A percentile compares a stretch with the other conserved stretches of the same genome.
These are phyloP conservation scores for Speoplatyrhinus poulsoni DNA, from an alignment of 2,113 vertebrate genomes.

Conservation along the genomic window DNA sequence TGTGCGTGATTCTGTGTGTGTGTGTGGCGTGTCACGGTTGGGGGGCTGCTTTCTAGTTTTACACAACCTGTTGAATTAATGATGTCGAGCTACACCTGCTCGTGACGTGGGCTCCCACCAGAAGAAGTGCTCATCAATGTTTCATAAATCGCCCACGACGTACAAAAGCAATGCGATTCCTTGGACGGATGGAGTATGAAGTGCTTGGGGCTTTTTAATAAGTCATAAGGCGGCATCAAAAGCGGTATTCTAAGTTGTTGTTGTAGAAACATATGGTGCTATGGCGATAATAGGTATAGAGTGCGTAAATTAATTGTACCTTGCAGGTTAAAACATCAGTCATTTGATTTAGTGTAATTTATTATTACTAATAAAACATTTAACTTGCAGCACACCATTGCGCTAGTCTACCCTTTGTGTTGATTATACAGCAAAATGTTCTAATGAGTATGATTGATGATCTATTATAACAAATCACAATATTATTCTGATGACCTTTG, in stretches of 20 bases:
- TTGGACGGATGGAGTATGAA: conserved; percentile 52
- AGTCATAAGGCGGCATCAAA: conserved; percentile 51
- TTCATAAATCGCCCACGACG: conserved; percentile 57
- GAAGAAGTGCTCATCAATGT: conserved; percentile 63
- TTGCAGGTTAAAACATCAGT: no score
- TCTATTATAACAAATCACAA: no score
- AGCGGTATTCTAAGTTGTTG: background rate
- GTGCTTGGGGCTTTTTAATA: conserved; percentile 57
- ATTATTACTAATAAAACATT: no score
- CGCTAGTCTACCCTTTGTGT: no score
- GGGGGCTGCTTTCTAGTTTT: conserved; percentile 60
- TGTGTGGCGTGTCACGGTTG: conserved; percentile 33
- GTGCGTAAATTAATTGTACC: no score
- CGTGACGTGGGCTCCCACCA: conserved; percentile 37
- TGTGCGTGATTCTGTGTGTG: no score
- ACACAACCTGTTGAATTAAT: conserved; percentile 65
- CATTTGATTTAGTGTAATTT: no score
- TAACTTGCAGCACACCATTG: no score
- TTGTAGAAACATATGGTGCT: no score
- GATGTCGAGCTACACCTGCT: conserved; percentile 70
- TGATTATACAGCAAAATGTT: background rate
- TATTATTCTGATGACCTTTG: no score
- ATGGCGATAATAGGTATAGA: no score
- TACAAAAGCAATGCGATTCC: conserved; percentile 64
- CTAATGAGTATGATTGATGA: no score